Base-by-base conservation (phyloP, 2,113 vertebrate species). In the Cephalopterus ornatus region DNA sequence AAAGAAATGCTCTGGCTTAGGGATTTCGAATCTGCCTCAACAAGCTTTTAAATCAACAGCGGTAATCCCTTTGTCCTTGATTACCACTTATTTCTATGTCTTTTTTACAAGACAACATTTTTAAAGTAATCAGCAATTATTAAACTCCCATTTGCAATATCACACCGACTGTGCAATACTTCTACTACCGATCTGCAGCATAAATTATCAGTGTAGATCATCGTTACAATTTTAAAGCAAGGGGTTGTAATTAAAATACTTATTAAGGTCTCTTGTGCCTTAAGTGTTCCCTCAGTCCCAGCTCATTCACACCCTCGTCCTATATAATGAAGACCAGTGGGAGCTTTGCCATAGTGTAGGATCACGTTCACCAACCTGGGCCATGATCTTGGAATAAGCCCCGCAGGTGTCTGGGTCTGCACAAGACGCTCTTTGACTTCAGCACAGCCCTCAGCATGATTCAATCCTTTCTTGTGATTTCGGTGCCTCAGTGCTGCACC, bases 311-410 rank as follows among this genome's bases (percentile, higher is more conserved):
- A 9, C 30, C 50, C 42, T 92, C 35, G 42, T 30, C n/a, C 80
- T 65, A n/a, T 7, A 14, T 3, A 49, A 30, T 4, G 37, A 91
- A 63, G 68, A 67, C 39, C 23, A 32, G 0, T 1, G 37, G 41
- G 33, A 89, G n/a, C 41, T 72, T 56, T 85, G 35, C 81, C 33
- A 4, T 17, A 30, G 1, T 27, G 41, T 23, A 49, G 44, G 49
- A 53, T 35, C 80, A 26, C 0, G 0, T 12, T 3, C 47, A 5
- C 8, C 8, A 52, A 1, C 27, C 52, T 0, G 0, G 21, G 56
- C 12, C 1, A 2, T 4, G 55, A 22, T 6, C 18, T 7, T 23
- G 52, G 68, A 61, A 61, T 44, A 6, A 68, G 16, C 21, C 55
- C 52, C 50, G 52, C 61, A 55, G 53, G 61, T 80, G 44, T 49